Conservation (phyloP, 2,113 vertebrate species). For the Ophiodon elongatus region DNA sequence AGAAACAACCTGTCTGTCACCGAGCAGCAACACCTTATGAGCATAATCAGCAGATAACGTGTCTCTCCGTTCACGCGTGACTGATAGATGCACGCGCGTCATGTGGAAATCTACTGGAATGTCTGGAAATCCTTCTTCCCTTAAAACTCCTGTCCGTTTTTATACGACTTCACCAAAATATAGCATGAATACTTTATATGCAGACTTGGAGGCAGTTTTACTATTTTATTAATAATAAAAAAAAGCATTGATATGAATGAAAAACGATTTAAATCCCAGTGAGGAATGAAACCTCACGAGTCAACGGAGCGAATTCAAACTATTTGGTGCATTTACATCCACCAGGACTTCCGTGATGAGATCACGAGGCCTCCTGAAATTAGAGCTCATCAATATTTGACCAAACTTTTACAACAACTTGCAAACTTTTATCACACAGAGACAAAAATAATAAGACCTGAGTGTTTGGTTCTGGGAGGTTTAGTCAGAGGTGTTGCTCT, state of each 20-base stretch:
- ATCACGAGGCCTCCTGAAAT: conserved; percentile 30
- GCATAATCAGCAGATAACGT: conserved; percentile 45
- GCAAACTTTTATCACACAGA: conserved; percentile 13
- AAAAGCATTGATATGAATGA: conserved; percentile 20
- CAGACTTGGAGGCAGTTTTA: conserved; percentile 2
- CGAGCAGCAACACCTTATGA: conserved; percentile 57
- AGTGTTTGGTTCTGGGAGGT: conserved; percentile 14
- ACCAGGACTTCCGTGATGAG: background rate
- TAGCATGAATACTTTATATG: conserved; percentile 28
- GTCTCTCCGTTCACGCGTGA: conserved; percentile 14
- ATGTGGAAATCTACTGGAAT: background rate
- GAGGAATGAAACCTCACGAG: conserved; percentile 38
- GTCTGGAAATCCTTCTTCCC: background rate
- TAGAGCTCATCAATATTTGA: conserved; percentile 58
- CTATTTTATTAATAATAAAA: conserved; percentile 33
- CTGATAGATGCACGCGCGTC: conserved; percentile 7
- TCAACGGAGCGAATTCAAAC: conserved; percentile 30
- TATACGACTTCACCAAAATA: conserved; percentile 9
- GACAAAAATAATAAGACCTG: background rate
- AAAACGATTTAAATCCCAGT: conserved; percentile 21
- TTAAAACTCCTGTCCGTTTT: conserved; percentile 21
- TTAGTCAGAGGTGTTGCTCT: conserved; percentile 31
- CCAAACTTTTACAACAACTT: conserved; percentile 36
- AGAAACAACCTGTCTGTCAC: conserved; percentile 57
- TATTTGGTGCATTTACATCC: conserved; percentile 31